Evolutionary conservation across 2,797 vertebrate genomes (phyloP).

Genomic region (Lagocephalus sceleratus): DNA sequence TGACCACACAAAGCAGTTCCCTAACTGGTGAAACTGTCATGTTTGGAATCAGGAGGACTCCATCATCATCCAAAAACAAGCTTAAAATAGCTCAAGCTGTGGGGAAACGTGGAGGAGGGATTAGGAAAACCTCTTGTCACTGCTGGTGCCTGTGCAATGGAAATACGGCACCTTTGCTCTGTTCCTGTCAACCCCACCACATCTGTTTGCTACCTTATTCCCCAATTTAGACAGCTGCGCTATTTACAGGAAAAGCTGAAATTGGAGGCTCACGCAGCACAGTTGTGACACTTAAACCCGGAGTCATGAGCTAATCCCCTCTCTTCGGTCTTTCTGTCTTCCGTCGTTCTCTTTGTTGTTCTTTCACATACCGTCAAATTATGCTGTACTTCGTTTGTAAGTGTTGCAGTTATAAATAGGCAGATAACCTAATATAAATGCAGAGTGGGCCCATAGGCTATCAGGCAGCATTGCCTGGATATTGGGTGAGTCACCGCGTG

Average conservation of each 20-base stretch:
- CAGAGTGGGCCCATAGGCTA: constrained; percentile 23
- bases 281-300: constrained; percentile 43
- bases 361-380: constrained; percentile 37
- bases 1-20: constrained; percentile 4
- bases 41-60: constrained; percentile 46
- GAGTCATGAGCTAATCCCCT: constrained; percentile 42
- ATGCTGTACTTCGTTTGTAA: constrained; percentile 48
- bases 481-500: constrained; percentile 38
- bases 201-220: constrained; percentile 25
- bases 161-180: constrained; percentile 38
- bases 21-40: constrained; percentile 40
- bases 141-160: constrained; percentile 52
- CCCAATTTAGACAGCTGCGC: constrained; percentile 29
- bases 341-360: constrained; percentile 27
- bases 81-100: constrained; percentile 61
- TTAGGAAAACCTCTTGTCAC: constrained; percentile 51
- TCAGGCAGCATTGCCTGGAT: constrained; percentile 33
- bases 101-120: constrained; percentile 47
- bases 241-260: constrained; percentile 39
- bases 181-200: constrained; percentile 19
- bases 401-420: constrained; percentile 48
- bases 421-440: constrained; percentile 28
- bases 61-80: constrained; percentile 41
- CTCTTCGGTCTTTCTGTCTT: constrained; percentile 34
- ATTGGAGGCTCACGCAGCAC: constrained; percentile 37